Evolutionary conservation across 1,140 invertebrate genomes (phyloP).

Genomic region (Drosophila arawakana): DNA sequence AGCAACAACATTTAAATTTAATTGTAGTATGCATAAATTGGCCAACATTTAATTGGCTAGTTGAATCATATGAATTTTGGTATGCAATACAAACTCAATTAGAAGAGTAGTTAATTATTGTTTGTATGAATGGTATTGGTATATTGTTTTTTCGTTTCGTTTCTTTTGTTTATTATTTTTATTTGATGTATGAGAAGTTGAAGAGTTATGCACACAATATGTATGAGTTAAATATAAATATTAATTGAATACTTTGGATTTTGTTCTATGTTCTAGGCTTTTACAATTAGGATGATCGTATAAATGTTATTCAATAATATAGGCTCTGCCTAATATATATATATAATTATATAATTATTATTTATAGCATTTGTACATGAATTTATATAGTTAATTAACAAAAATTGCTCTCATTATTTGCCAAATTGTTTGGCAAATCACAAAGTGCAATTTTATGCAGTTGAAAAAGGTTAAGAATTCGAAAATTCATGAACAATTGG

Average conservation of each 20-base stretch:
- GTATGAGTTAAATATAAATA: slow-evolving; percentile 74
- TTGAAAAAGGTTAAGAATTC: slow-evolving; percentile 42
- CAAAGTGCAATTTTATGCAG: slow-evolving; percentile 53
- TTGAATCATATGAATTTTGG: slow-evolving; percentile 12
- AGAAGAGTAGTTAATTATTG: slow-evolving; percentile 12
- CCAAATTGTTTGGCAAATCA: slow-evolving; percentile 67
- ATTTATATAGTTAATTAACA: slow-evolving; percentile 53
- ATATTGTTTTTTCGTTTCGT: slow-evolving; percentile 19
- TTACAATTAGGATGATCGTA: slow-evolving; percentile 52
- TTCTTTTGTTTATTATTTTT: slow-evolving; percentile 46
- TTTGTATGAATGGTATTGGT: slow-evolving; percentile 13
- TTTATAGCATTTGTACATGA: slow-evolving; percentile 72
- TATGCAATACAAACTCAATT: slow-evolving; percentile 10
- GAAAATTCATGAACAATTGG: slow-evolving; percentile 53
- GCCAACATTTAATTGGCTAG: slow-evolving; percentile 7
- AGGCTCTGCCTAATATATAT: slow-evolving; percentile 73
- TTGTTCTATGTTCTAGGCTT: slow-evolving; percentile 60
- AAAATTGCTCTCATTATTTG: slow-evolving; percentile 65
- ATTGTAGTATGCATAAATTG: slow-evolving; percentile 10
- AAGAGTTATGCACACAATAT: slow-evolving; percentile 62
- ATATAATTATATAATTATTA: slow-evolving; percentile 43
- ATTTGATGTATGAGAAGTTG: slow-evolving; percentile 71
- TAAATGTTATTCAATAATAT: slow-evolving; percentile 57
- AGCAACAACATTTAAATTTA: slow-evolving; percentile 51
- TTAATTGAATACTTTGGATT: slow-evolving; percentile 81